Conservation (phyloP, 2,888 invertebrate species). For the Polia nebulosa region DNA sequence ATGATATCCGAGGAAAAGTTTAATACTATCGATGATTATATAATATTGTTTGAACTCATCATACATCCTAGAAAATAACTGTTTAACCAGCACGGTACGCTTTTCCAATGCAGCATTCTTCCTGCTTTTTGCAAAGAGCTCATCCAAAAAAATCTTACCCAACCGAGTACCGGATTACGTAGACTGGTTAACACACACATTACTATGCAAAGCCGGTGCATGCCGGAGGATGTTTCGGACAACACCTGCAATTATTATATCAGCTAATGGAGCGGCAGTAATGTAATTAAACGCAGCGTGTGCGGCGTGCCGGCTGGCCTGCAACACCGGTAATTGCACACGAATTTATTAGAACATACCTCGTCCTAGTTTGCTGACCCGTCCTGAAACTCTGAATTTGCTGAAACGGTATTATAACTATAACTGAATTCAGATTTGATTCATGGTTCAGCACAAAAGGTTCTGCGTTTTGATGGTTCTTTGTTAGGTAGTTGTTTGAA, state of each 20-base stretch:
- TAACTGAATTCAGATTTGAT: constrained; percentile 15
- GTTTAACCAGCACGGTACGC: background rate
- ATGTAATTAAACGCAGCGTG: constrained; percentile 66
- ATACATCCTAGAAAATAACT: background rate
- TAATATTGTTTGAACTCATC: background rate
- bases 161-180: constrained; percentile 19
- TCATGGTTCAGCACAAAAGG: constrained; percentile 2
- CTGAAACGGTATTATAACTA: background rate
- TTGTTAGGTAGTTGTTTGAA: constrained; percentile 4
- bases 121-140: background rate
- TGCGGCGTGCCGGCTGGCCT: constrained; percentile 60
- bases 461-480: background rate
- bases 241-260: constrained; percentile 61
- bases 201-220: constrained; percentile 41
- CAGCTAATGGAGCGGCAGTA: constrained; percentile 63
- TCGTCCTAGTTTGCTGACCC: constrained; percentile 63
- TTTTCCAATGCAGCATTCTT: background rate
- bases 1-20: background rate
- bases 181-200: constrained; percentile 28
- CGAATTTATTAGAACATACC: constrained; percentile 62
- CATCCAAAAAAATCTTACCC: constrained; percentile 4
- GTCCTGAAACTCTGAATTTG: constrained; percentile 50
- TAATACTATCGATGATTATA: background rate
- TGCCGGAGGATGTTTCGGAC: constrained; percentile 40
- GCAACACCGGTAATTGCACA: constrained; percentile 56